Evolutionary conservation across 2,797 vertebrate species (phyloP).

Genomic region (Chiropotes sagulatus): DNA sequence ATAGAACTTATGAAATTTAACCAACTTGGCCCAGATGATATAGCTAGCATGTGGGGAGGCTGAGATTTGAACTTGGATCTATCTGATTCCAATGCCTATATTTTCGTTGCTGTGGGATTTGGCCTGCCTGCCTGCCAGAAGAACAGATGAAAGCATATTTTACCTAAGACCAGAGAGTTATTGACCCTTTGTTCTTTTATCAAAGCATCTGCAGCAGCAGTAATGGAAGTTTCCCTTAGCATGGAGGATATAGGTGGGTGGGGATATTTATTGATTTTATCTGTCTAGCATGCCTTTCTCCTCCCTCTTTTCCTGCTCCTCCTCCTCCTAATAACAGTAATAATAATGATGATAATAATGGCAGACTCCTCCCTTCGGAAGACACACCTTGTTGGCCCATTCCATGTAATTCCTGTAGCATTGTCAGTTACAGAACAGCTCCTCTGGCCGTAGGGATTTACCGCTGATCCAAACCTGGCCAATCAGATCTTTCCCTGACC

Average conservation of each 20-base stretch:
- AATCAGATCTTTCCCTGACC: neutral
- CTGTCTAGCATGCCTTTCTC: neutral
- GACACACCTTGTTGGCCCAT: neutral
- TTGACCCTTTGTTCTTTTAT: neutral
- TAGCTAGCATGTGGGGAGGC: neutral
- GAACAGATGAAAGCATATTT: neutral
- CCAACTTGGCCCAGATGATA: constrained; percentile 34
- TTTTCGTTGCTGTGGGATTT: constrained; percentile 36
- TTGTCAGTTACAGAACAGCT: neutral
- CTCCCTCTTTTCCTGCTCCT: neutral
- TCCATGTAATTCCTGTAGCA: neutral
- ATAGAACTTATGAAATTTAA: constrained; percentile 55
- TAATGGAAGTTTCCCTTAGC: neutral
- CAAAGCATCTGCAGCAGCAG: neutral
- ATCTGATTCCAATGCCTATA: neutral
- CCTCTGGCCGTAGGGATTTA: neutral
- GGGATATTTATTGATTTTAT: neutral
- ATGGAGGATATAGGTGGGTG: neutral
- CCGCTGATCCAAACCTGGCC: neutral
- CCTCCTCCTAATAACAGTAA: neutral
- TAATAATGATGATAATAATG: neutral
- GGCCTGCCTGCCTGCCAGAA: neutral
- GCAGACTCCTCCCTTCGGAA: neutral
- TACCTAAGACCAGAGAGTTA: neutral
- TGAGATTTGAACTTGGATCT: constrained; percentile 45